These are phyloP conservation scores for Anableps anableps DNA, from an alignment of 2,797 vertebrate species.

Conservation along the genomic window DNA sequence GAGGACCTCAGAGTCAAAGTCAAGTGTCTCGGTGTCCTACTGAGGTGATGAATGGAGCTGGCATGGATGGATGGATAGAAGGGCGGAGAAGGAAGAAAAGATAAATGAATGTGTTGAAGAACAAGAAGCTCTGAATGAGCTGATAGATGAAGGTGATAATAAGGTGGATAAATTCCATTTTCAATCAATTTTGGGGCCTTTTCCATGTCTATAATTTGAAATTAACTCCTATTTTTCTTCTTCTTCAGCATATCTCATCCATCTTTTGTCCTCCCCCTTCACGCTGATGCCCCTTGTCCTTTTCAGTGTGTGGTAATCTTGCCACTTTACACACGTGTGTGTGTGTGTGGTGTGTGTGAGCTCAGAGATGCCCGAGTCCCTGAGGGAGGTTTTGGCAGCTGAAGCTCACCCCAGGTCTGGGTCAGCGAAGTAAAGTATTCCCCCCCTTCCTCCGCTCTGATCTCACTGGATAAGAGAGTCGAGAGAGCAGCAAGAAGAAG, in stretches of 20 bases:
- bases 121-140: constrained; percentile 30
- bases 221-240: background rate
- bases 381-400: constrained; percentile 31
- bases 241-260: background rate
- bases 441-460: constrained; percentile 10
- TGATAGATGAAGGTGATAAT: constrained; percentile 26
- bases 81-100: constrained; percentile 9
- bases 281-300: constrained; percentile 39
- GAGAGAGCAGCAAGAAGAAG: constrained; percentile 5
- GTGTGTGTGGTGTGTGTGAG: constrained; percentile 36
- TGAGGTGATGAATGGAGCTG: constrained; percentile 53
- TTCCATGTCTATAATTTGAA: background rate
- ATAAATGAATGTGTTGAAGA: constrained; percentile 41
- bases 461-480: constrained; percentile 25
- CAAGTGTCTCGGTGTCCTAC: constrained; percentile 42
- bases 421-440: constrained; percentile 35
- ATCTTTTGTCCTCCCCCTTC: constrained; percentile 10
- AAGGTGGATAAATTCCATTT: background rate
- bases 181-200: background rate
- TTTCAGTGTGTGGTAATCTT: constrained; percentile 36
- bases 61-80: constrained; percentile 33
- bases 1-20: constrained; percentile 59
- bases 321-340: background rate
- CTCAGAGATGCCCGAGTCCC: constrained; percentile 39
- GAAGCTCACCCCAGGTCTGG: constrained; percentile 34